These are phyloP conservation scores for Alethe castanea DNA, from an alignment of 2,113 vertebrate species.

Conservation along the genomic window DNA sequence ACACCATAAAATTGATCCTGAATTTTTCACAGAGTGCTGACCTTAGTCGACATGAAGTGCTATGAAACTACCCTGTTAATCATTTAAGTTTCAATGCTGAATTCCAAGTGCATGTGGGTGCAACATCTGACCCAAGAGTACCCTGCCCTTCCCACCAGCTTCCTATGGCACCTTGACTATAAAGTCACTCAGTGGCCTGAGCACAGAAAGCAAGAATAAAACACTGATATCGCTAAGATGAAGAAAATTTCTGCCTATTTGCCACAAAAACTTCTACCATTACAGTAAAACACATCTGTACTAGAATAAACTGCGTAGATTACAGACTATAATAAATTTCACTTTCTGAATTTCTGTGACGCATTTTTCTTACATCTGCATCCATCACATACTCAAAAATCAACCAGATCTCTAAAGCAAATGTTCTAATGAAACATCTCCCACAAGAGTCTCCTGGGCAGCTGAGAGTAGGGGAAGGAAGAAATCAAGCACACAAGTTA, in stretches of 20 bases:
- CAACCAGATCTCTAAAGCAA: background rate
- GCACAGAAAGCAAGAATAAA: background rate
- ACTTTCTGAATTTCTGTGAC: background rate
- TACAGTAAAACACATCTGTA: background rate
- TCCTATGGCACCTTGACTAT: background rate
- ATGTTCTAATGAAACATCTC: background rate
- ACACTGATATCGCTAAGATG: background rate
- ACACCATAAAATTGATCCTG: background rate
- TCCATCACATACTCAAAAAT: background rate
- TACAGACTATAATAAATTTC: background rate
- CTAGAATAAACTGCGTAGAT: background rate
- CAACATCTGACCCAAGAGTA: background rate
- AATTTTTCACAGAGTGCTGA: background rate
- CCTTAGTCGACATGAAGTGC: background rate
- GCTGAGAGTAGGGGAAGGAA: background rate
- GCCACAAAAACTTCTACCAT: background rate
- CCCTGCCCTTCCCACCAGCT: background rate
- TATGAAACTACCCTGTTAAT: background rate
- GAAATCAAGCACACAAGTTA: background rate
- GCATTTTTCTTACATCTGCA: background rate
- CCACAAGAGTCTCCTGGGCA: background rate
- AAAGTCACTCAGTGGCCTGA: background rate
- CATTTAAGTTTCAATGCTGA: background rate
- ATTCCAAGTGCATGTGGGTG: background rate
- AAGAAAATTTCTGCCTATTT: background rate